A percentile compares a stretch with the other conserved stretches of the same genome.
Conservation (phyloP, 2,888 invertebrate species). For the Biston betularia region DNA sequence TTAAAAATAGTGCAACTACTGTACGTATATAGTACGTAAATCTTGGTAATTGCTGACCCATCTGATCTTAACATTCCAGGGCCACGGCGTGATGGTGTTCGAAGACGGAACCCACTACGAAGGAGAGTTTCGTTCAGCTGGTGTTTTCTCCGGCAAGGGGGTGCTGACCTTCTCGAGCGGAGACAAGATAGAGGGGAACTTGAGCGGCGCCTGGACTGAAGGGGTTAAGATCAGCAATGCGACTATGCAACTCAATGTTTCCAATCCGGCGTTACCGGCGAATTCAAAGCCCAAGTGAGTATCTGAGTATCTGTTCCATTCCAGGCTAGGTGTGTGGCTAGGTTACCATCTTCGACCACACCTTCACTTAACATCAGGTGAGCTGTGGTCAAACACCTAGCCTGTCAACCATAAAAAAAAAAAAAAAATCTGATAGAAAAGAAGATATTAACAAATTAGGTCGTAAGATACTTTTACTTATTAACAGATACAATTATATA, state of each 20-base stretch:
- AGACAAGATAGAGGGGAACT: constrained; percentile 90
- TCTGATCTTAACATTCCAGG: constrained; percentile 77
- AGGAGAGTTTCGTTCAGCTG: constrained; percentile 93
- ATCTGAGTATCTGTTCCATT: no score
- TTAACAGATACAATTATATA: no score
- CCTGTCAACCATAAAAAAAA: no score
- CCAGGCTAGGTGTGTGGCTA: no score
- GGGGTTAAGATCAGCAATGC: constrained; percentile 92
- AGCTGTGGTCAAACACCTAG: no score
- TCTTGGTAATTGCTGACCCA: no score
- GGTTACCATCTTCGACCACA: no score
- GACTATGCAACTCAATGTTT: constrained; percentile 88
- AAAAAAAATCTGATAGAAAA: not conserved
- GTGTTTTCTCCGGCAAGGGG: constrained; percentile 93
- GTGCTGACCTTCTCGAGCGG: constrained; percentile 92
- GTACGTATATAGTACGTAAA: no score
- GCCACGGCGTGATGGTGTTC: constrained; percentile 95
- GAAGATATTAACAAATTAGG: no score
- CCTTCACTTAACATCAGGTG: no score
- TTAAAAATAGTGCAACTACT: no score
- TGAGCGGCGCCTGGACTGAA: constrained; percentile 91
- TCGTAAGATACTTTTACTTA: no score
- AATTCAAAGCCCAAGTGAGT: constrained; percentile 64
- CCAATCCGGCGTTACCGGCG: constrained; percentile 83
- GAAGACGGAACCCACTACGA: constrained; percentile 96